A percentile compares a stretch with the other conserved stretches of the same genome.
Evolutionary conservation across 2,888 invertebrate genomes (phyloP).

Genomic region (Lithodes maja): DNA sequence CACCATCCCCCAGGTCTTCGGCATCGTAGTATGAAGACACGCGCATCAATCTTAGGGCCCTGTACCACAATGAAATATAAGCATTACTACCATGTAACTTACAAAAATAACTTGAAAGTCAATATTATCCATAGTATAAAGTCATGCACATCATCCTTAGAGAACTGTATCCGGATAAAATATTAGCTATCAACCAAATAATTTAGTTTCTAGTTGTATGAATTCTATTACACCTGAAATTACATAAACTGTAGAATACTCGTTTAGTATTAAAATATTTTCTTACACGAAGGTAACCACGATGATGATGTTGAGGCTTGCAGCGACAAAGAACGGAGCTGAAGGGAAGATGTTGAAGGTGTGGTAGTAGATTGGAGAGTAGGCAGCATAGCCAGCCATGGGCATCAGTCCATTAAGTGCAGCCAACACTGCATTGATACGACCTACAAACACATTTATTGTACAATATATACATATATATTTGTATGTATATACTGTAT

Average conservation of each 20-base stretch:
- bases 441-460: conserved; percentile 36
- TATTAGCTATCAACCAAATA: no score
- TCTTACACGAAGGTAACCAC: conserved; percentile 53
- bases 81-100: neutral
- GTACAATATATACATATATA: neutral
- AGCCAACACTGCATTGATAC: conserved; percentile 55
- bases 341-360: conserved; percentile 58
- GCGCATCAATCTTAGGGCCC: neutral
- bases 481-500: neutral
- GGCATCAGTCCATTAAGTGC: conserved; percentile 65
- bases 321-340: conserved; percentile 61
- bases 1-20: conserved; percentile 22
- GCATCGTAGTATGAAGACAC: conserved; percentile 22
- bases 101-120: neutral
- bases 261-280: neutral
- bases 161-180: neutral
- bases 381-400: conserved; percentile 56
- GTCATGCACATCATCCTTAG: neutral
- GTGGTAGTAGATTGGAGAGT: conserved; percentile 54
- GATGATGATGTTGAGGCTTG: conserved; percentile 50
- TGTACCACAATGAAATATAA: neutral
- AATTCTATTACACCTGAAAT: neutral
- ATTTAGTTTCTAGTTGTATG: no score
- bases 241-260: neutral
- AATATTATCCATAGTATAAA: neutral